These are phyloP conservation scores for Epizoanthus illoricatus DNA, from an alignment of 92 coral and sea anemone genomes.

Conservation along the genomic window DNA sequence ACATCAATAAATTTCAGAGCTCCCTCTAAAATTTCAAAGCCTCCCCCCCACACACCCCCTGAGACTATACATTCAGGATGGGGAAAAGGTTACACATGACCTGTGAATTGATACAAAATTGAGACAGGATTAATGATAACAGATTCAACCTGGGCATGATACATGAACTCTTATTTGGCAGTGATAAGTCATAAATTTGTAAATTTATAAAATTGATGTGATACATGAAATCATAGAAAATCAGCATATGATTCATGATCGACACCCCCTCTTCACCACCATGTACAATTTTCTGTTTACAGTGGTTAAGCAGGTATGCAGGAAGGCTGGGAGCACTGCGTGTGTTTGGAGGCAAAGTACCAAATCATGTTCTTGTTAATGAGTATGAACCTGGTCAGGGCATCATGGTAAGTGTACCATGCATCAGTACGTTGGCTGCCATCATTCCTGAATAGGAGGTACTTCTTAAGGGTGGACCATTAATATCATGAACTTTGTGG, in stretches of 20 bases:
- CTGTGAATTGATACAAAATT: too few species aligned
- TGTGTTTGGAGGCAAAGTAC: constrained; percentile 68
- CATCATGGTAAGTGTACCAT: constrained; percentile 73
- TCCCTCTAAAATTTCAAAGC: too few species aligned
- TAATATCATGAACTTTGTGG: not conserved
- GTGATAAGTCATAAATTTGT: too few species aligned
- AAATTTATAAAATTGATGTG: not conserved
- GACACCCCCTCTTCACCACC: too few species aligned
- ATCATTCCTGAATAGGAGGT: not conserved
- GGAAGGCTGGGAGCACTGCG: constrained; percentile 63
- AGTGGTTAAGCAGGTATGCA: constrained; percentile 86
- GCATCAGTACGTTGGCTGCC: not conserved
- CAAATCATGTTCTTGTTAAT: constrained; percentile 95
- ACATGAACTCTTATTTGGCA: too few species aligned
- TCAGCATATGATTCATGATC: not conserved
- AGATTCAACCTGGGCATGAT: too few species aligned
- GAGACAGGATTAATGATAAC: too few species aligned
- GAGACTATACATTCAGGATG: not conserved
- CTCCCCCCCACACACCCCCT: too few species aligned
- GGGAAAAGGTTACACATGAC: not conserved
- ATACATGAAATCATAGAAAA: not conserved
- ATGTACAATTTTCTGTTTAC: not conserved
- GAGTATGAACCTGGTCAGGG: constrained; percentile 98
- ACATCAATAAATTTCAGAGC: too few species aligned
- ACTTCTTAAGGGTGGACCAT: too few species aligned